phyloP scores from a whole-genome alignment of 2,888 invertebrate genomes.

The Caenorhabditis afra region DNA sequence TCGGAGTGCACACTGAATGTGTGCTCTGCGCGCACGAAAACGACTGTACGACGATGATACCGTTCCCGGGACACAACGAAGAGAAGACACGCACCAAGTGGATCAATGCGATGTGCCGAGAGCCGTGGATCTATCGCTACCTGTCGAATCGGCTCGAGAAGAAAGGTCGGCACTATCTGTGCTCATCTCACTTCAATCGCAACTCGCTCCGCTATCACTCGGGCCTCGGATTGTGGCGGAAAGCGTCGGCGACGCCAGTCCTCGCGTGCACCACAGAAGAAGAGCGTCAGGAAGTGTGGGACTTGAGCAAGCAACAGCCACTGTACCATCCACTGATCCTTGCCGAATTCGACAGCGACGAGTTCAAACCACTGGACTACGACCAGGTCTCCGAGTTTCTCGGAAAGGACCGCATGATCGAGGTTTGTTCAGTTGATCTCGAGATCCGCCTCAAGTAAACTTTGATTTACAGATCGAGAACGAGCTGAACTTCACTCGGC shows the following conservation, averaged over 20 bases:
- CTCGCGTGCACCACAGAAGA: constrained; percentile 51
- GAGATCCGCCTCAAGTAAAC: neutral
- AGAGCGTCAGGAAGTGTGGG: constrained; percentile 55
- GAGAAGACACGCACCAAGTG: constrained; percentile 56
- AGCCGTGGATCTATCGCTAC: constrained; percentile 60
- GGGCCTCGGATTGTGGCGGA: constrained; percentile 51
- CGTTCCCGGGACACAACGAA: constrained; percentile 55
- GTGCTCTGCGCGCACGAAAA: constrained; percentile 59
- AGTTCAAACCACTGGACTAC: constrained; percentile 40
- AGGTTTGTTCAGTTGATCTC: constrained; percentile 40
- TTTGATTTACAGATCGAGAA: constrained; percentile 41
- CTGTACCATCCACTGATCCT: constrained; percentile 55
- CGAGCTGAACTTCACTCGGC: constrained; percentile 32
- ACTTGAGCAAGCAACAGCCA: constrained; percentile 44
- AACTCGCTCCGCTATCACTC: constrained; percentile 52
- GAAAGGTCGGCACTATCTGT: constrained; percentile 65
- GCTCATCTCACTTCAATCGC: constrained; percentile 61
- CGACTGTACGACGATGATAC: constrained; percentile 60
- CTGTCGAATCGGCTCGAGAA: constrained; percentile 50
- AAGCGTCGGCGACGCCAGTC: constrained; percentile 30
- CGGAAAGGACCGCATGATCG: constrained; percentile 29
- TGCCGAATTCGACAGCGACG: constrained; percentile 41
- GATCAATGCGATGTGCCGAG: constrained; percentile 65
- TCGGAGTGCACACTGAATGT: constrained; percentile 57
- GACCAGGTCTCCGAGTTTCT: constrained; percentile 36